Percentiles rank a stretch among this genome's conserved stretches.
Conservation (phyloP, 2,797 vertebrate genomes). For the Vespertilio murinus region DNA sequence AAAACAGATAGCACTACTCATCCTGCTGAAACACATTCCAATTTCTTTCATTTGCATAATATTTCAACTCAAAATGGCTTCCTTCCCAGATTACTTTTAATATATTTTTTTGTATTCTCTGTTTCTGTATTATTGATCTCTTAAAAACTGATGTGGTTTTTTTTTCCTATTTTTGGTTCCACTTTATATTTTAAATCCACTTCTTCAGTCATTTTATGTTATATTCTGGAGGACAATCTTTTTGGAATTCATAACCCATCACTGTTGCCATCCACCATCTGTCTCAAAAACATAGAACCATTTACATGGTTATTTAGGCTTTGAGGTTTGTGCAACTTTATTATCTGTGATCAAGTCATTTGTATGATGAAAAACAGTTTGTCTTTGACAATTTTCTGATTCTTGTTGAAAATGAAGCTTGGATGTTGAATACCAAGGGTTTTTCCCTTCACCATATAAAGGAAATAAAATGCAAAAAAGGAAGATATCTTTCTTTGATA, state of each 20-base stretch:
- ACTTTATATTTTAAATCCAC: conserved; percentile 66
- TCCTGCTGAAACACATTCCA: conserved; percentile 40
- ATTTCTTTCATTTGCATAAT: conserved; percentile 14
- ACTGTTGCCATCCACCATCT: conserved; percentile 72
- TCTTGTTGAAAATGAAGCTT: conserved; percentile 76
- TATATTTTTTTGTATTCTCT: conserved; percentile 19
- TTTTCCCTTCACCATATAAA: conserved; percentile 68
- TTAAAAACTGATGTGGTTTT: conserved; percentile 60
- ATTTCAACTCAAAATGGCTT: conserved; percentile 47
- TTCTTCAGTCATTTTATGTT: conserved; percentile 68
- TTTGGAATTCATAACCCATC: conserved; percentile 73
- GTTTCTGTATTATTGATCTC: conserved; percentile 53
- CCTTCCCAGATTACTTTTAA: conserved; percentile 44
- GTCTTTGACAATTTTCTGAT: conserved; percentile 77
- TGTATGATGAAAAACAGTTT: conserved; percentile 68
- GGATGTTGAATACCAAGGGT: conserved; percentile 63
- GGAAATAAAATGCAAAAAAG: conserved; percentile 42
- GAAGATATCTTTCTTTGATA: conserved; percentile 38
- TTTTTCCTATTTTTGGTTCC: conserved; percentile 51
- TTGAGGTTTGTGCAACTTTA: conserved; percentile 72
- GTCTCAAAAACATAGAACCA: conserved; percentile 73
- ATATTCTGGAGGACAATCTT: conserved; percentile 66
- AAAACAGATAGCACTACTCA: conserved; percentile 1
- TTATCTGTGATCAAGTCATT: conserved; percentile 77
- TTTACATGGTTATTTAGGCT: conserved; percentile 79